Base-by-base conservation (phyloP, 2,797 vertebrate species). In the Pteronotus mesoamericanus region DNA sequence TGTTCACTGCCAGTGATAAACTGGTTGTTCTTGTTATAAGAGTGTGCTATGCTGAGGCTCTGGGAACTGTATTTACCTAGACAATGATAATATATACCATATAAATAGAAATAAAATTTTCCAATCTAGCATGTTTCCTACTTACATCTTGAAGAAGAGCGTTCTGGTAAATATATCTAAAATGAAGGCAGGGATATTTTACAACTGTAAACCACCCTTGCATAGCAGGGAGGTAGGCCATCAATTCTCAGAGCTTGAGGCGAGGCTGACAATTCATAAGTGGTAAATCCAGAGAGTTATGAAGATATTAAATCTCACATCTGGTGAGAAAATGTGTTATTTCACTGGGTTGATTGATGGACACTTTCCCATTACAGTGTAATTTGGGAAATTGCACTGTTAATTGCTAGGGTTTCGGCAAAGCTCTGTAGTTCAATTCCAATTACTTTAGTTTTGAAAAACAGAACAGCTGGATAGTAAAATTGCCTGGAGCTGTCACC, bases 251-350 rank as follows among this genome's bases (percentile, higher is more conserved):
- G 94, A 97, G 97, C 97, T 98, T 4, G 53, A 96, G 96, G 94
- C 90, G 80, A 96, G 83, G 78, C 94, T 97, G 96, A 96, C 96
- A 97, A 71, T 96, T 98, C 96, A 90, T 97, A 97, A 97, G 91
- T 96, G 96, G 95, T 97, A 97, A 97, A 97, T 97, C 55, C 84
- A 75, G 95, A 97, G 96, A 97, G 98, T 95, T 98, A 98, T 97
- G 97, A 98, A 98, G 97, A 94, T 98, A 97, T 95, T 98, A 97
- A 98, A 98, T 96, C 85, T 96, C 96, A 97, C 97, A 89, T 94
- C 97, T 97, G 74, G 94, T 85, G 97, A 98, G 94, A 94, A 98
- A 98, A 96, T 95, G 91, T 97, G 95, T 96, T 74, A 79, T 96
- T 93, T 95, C 96, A 86, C 97, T 93, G 91, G 84, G 77, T 83